Evolutionary conservation across 2,113 vertebrate species (phyloP), one percentile per base, ranked within the genome.

Genomic region (Silurus asotus): DNA sequence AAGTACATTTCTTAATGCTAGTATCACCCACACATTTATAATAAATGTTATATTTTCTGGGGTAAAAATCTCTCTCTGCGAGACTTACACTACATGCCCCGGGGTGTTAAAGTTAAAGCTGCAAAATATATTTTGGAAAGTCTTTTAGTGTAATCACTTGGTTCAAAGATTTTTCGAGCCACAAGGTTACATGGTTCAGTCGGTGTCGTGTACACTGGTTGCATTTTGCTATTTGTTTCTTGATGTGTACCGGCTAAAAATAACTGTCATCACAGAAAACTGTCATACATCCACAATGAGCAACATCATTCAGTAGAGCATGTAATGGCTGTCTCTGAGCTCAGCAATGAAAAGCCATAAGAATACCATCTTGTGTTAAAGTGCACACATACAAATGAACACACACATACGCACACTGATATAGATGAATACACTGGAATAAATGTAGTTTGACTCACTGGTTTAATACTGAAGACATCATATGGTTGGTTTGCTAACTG

Each of bases 181-280:
- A 37, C 19, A 20, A 82, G 53, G 55, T 56, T 65, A 14, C 37
- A 53, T 76, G 37, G 51, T 64, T 56, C 79, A 65, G 80, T 13
- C 49, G 20, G 25, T 45, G 67, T 51, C 28, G 10, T 69, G 61
- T 37, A 37, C 4, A 14, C 59, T n/a, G 25, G 59, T 65, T 82
- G 80, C 69, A 25, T 87, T 82, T 64, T 77, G 70, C 61, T 76
- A n/a, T 86, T 86, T 86, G 25, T 14, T 86, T 80, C 65, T n/a
- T 81, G 53, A 28, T 61, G 20, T 28, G 15, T 81, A 81, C 77
- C 20, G 0, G 59, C 72, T 83, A 77, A 83, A 92, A 92, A 94
- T 92, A 93, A 89, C 87, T 81, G 56, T 82, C 87, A 85, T 90
- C 14, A 91, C 89, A 81, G 78, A 74, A 82, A 89, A 87, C 85